phyloP scores from a whole-genome alignment of 2,888 invertebrate species.

The Chrysomela aeneicollis region DNA sequence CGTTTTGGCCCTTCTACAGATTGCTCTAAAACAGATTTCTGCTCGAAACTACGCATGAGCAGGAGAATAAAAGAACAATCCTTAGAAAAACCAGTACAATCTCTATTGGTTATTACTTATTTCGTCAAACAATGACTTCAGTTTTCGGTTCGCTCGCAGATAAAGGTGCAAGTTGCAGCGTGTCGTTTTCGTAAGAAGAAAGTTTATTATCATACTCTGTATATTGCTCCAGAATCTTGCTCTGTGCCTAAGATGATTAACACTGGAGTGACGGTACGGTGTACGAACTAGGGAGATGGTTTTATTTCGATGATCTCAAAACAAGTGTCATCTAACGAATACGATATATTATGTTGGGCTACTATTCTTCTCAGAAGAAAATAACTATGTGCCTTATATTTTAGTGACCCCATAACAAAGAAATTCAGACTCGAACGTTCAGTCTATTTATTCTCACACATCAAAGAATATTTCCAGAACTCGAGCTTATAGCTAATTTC shows the following conservation, averaged over 20 bases:
- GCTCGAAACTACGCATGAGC: background rate
- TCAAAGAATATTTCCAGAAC: no score
- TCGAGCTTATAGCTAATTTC: no score
- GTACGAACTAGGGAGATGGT: slow-evolving; percentile 46
- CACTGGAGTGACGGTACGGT: slow-evolving; percentile 55
- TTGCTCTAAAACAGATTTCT: background rate
- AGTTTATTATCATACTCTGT: slow-evolving; percentile 47
- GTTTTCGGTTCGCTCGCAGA: slow-evolving; percentile 50
- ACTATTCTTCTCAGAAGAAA: slow-evolving; percentile 2
- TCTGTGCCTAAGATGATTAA: slow-evolving; percentile 58
- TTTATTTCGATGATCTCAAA: slow-evolving; percentile 45
- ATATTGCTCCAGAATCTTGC: slow-evolving; percentile 59
- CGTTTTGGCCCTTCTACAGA: background rate
- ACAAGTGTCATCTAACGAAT: slow-evolving; percentile 18
- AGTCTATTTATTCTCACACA: background rate
- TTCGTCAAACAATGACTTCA: slow-evolving; percentile 44
- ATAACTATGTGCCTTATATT: background rate
- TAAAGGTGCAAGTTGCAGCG: slow-evolving; percentile 47
- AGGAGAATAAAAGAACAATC: background rate
- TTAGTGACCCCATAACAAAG: background rate
- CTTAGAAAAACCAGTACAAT: background rate
- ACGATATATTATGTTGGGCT: background rate
- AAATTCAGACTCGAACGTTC: background rate
- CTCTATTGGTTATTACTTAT: background rate
- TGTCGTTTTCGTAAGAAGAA: slow-evolving; percentile 54